Percentiles rank a stretch among this genome's conserved stretches.
phyloP scores from a whole-genome alignment of 2,888 invertebrate genomes.

The Pilophorus perplexus region DNA sequence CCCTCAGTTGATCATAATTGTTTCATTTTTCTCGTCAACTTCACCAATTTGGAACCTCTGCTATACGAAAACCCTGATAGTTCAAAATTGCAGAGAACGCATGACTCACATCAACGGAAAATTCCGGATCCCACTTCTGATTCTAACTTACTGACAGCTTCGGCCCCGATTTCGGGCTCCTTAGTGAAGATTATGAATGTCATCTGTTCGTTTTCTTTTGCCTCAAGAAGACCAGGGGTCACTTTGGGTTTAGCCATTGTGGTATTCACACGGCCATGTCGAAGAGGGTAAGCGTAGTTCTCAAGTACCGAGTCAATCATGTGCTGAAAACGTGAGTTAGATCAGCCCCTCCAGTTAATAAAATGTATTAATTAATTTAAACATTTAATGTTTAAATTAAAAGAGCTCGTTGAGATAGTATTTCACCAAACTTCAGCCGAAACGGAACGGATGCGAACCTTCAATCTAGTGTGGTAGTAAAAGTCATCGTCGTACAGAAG shows the following conservation, averaged over 20 bases:
- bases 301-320: not conserved
- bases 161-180: slow-evolving; percentile 35
- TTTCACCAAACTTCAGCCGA: no score
- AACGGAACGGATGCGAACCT: slow-evolving; percentile 5
- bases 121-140: no score
- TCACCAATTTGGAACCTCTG: no score
- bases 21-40: no score
- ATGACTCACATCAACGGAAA: not conserved
- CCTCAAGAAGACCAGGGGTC: slow-evolving; percentile 3
- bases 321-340: not conserved
- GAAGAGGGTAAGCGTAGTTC: slow-evolving; percentile 11
- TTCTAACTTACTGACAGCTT: slow-evolving; percentile 8
- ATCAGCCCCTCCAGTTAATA: no score
- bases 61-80: no score
- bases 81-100: no score
- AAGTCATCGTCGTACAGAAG: slow-evolving; percentile 34
- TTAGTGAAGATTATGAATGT: slow-evolving; percentile 33
- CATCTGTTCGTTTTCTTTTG: slow-evolving; percentile 19
- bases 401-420: no score
- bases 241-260: slow-evolving; percentile 33
- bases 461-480: slow-evolving; percentile 23
- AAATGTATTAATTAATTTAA: no score
- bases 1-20: no score
- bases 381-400: not conserved
- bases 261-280: slow-evolving; percentile 27